Base-by-base conservation (phyloP, 2,888 invertebrate species). In the Erebia aethiops region DNA sequence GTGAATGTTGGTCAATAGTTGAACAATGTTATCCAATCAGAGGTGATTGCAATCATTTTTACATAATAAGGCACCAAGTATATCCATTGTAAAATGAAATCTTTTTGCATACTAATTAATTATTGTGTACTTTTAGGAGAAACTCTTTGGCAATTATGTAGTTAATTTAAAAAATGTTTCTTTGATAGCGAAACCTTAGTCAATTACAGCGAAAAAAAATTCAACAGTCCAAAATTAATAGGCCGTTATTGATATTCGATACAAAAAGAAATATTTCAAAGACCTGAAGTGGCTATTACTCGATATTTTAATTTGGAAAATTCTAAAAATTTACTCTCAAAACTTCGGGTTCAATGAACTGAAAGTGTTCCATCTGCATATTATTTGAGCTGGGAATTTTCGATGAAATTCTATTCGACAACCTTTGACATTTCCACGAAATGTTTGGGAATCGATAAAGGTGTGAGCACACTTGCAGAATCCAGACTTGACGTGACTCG, bases 201-300 rank as follows among this genome's bases (percentile, higher is more conserved):
- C 51, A 51, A 51, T 51, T 51, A 51, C 7, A 51, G 51, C 14
- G 51, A 51, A 52, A 46, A 46, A 11, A 9, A 16, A 14, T 16
- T 16, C 52, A 52, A 54, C 16, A 54, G 11, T 18, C 16, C 18
- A 54, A 18, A 54, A 54, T 54, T 54, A 54, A 54, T 18, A 16
- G 54, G 54, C 54, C 10, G 54, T 54, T 16, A 54, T 54, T 18
- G 18, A 18, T 54, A 54, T 18, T 18, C 54, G 16, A 54, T 54
- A 54, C 51, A 54, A 54, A 54, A 54, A 10, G 16, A 16, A 18
- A 54, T 46, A 46, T 54, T 54, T 54, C 54, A 54, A 54, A 54
- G 18, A 16, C 54, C 18, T 18, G 52, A 18, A 54, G 18, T 54
- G 18, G 10, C 54, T 4, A 16, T 16, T 16, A 16, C 16, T 9